These are phyloP conservation scores for Phalacrocorax pelagicus DNA, from an alignment of 2,113 vertebrate genomes.

Conservation along the genomic window DNA sequence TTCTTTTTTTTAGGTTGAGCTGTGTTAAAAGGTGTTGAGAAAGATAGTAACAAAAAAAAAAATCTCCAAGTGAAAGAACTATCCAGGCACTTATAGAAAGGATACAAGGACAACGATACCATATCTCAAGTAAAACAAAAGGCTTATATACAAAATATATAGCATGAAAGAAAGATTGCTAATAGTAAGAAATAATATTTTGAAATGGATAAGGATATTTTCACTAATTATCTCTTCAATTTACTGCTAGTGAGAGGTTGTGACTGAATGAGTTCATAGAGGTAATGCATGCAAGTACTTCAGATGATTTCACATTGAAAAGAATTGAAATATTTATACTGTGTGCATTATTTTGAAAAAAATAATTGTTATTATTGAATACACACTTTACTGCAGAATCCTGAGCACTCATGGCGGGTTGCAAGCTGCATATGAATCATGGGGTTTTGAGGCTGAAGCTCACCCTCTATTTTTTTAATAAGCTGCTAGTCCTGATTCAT, in stretches of 20 bases:
- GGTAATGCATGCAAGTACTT: neutral
- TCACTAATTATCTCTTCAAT: neutral
- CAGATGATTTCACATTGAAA: neutral
- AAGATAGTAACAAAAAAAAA: neutral
- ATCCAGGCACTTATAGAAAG: neutral
- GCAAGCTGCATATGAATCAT: neutral
- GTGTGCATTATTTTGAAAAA: neutral
- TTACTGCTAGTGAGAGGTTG: neutral
- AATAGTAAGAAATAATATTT: neutral
- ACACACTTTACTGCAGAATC: neutral
- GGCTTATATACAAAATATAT: neutral
- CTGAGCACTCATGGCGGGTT: neutral
- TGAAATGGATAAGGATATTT: neutral
- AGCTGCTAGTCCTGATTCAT: neutral
- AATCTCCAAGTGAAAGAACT: neutral
- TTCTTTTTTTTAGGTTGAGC: neutral
- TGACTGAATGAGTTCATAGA: neutral
- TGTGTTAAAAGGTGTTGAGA: neutral
- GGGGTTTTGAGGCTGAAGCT: neutral
- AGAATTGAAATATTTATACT: neutral
- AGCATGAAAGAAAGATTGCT: neutral
- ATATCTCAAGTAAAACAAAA: neutral
- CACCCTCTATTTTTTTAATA: neutral
- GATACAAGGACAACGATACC: neutral
- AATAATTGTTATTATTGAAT: neutral